These are phyloP conservation scores for Lithophane semibrunnea DNA, from an alignment of 2,888 invertebrate genomes.

Conservation along the genomic window DNA sequence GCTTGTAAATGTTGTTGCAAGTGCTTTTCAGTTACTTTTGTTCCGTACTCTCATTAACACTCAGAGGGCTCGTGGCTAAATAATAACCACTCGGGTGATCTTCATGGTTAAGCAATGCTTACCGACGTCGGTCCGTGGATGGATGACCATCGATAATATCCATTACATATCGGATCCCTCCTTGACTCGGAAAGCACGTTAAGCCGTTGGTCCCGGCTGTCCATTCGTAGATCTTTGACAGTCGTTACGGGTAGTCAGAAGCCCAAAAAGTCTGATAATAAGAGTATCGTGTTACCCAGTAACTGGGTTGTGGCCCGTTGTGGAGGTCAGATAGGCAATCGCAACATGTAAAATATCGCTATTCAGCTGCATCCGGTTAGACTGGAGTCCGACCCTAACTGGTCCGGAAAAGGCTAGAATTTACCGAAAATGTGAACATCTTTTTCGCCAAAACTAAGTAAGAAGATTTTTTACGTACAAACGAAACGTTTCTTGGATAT, in stretches of 20 bases:
- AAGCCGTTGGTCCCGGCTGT: neutral
- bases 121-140: neutral
- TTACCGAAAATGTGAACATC: neutral
- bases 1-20: conserved; percentile 19
- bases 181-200: neutral
- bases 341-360: neutral
- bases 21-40: neutral
- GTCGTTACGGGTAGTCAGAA: neutral
- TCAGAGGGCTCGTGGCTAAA: neutral
- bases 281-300: neutral
- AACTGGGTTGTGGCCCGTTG: neutral
- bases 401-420: neutral
- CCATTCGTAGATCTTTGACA: neutral
- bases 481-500: conserved; percentile 3
- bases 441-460: neutral
- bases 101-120: neutral
- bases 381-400: neutral
- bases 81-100: too few species aligned
- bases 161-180: neutral
- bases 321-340: neutral
- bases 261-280: neutral
- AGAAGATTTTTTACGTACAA: conserved; percentile 2
- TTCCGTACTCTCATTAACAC: neutral
- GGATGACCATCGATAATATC: neutral
- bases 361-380: neutral